Base-by-base conservation (phyloP, 2,113 vertebrate genomes). In the Tragelaphus buxtoni region DNA sequence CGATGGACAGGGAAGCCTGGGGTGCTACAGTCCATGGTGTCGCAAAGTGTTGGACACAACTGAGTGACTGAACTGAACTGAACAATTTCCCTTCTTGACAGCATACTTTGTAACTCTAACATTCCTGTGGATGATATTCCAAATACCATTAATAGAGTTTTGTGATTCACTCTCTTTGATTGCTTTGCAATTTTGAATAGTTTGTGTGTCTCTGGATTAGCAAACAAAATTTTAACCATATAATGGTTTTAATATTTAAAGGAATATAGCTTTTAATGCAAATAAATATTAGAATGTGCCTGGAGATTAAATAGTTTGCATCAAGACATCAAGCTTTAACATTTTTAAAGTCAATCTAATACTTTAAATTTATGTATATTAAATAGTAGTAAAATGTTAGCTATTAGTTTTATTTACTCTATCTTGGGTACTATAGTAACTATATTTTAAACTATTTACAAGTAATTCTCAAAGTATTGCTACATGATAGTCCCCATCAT, bases 321-420 rank as follows among this genome's bases (percentile, higher is more conserved):
- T 81, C 1, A 88, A 90, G 20, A 32, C 4, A 45, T 32, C 11
- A 76, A 20, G 4, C 4, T n/a, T 94, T 42, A 63, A 22, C 35
- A 63, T 58, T 80, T 87, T 86, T 60, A 93, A 63, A 56, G 58
- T 2, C 0, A 88, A n/a, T 63, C 3, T 72, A 51, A 72, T 51
- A 16, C 20, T 95, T 55, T 84, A 90, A 97, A 69, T 7, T 79
- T 18, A 55, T 88, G 5, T 85, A 51, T 11, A 77, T 79, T 90
- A 53, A 91, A 80, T 51, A 76, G 51, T 60, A 91, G 30, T 30
- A 60, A 24, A 72, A 72, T 63, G 12, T 49, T 4, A 88, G 0
- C 30, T 88, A n/a, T 18, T 77, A 32, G 51, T 83, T 74, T 16
- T 61, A 47, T n/a, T 87, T 88, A 39, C 12, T 81, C 6, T 28